Base-by-base conservation (phyloP, 2,888 invertebrate genomes). In the Spicauda simplicius region DNA sequence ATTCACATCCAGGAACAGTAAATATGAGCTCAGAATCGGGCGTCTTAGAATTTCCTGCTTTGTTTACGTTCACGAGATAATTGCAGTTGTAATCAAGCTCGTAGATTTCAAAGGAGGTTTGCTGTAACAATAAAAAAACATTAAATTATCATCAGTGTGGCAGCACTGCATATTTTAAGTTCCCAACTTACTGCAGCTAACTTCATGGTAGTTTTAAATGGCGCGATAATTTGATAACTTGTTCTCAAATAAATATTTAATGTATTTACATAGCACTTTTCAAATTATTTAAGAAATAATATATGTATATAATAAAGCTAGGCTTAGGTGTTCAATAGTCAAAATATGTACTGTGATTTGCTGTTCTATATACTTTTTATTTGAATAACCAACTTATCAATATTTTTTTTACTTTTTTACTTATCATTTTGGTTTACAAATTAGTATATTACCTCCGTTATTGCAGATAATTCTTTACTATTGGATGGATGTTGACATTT, bases 61-160 rank as follows among this genome's bases (percentile, higher is more conserved):
- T 91, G 73, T 93, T 93, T 0, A 95, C 93, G 70, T 91, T 92
- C 8, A 95, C 93, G 74, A 86, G 83, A 77, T 95, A 95, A 72
- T 88, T 91, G 85, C 95, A 95, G 68, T 91, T 87, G 76, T 94
- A 95, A 64, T 94, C 91, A 62, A 95, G 80, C 76, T 95, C 94
- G 76, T 94, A 94, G 37, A 95, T 84, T 76, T 95, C 94, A 73
- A 94, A 94, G 30, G 89, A 85, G 0, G 91, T 85, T 76, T 87
- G 86, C 95, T 95, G 86, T 14, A 45, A 45, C 3, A 45, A 7
- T 66, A 91, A 93, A 74, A n/a, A 33, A 68, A 76, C 70, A 77
- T 69, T 68, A 50, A 69, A 8, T 57, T 61, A 37, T 18, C 57
- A 58, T 37, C 12, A 37, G 2, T 37, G 61, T 45, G 45, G 45